These are phyloP conservation scores for Branchipolynoe longqiensis DNA, from an alignment of 2,888 invertebrate genomes.

Conservation along the genomic window DNA sequence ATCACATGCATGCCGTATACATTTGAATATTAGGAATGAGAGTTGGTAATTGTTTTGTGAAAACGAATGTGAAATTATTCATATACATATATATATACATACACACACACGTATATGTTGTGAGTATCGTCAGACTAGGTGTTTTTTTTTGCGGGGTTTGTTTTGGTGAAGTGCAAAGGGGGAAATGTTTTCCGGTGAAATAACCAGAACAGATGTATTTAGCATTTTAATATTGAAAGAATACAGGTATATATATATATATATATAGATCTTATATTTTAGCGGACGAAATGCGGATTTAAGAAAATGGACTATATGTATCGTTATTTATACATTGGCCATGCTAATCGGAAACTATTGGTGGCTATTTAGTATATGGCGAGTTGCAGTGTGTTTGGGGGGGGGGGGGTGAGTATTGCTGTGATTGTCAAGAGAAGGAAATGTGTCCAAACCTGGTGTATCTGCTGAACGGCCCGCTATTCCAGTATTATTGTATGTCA, in stretches of 20 bases:
- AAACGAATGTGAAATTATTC: no score
- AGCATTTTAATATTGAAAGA: constrained; percentile 4
- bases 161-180: neutral
- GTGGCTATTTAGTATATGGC: neutral
- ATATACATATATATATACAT: no score
- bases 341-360: neutral
- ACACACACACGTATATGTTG: no score
- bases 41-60: no score
- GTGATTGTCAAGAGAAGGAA: constrained; percentile 20
- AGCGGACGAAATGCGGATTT: neutral
- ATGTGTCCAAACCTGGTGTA: constrained; percentile 16
- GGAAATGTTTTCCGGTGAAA: constrained; percentile 13
- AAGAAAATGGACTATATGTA: constrained; percentile 2
- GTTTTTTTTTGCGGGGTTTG: no score
- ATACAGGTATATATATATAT: no score
- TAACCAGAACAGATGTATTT: neutral
- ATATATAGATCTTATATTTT: neutral
- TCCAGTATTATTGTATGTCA: constrained; percentile 36
- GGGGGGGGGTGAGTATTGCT: constrained; percentile 4
- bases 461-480: constrained; percentile 45
- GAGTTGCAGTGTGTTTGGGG: neutral
- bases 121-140: no score
- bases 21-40: no score
- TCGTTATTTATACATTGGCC: neutral
- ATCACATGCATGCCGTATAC: no score